phyloP scores from a whole-genome alignment of 2,797 vertebrate genomes.

The Dendrocincla tyrannina region DNA sequence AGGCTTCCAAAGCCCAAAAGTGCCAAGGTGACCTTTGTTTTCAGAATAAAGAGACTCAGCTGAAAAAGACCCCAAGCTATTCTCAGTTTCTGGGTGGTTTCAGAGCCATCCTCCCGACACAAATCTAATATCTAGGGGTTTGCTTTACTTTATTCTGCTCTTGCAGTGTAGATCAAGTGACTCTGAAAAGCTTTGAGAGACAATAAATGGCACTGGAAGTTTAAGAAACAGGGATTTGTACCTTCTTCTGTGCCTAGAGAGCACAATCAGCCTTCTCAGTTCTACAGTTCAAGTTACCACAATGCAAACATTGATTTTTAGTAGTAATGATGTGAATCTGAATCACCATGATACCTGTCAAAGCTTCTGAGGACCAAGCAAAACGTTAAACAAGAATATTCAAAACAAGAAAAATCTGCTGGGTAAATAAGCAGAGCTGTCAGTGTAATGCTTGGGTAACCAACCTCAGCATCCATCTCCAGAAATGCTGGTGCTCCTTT shows the following conservation, averaged over 20 bases:
- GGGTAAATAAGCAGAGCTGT: not conserved
- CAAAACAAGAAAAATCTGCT: not conserved
- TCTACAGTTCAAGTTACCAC: not conserved
- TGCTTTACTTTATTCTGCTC: not conserved
- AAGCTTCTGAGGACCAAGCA: not conserved
- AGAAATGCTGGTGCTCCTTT: not conserved
- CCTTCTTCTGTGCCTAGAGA: not conserved
- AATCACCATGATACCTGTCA: not conserved
- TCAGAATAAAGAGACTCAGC: not conserved
- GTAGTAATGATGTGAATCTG: not conserved
- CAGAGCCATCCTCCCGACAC: not conserved
- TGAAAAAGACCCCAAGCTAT: not conserved
- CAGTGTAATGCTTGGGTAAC: not conserved
- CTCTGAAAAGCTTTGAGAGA: not conserved
- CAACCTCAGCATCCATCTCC: not conserved
- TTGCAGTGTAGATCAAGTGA: not conserved
- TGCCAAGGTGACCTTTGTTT: not conserved
- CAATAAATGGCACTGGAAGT: not conserved
- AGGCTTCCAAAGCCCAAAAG: not conserved
- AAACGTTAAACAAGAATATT: constrained; percentile 13
- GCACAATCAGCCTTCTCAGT: not conserved
- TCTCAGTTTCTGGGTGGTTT: not conserved
- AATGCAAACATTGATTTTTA: not conserved
- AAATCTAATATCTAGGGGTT: not conserved
- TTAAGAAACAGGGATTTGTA: not conserved